phyloP scores from a whole-genome alignment of 2,113 vertebrate genomes.

The Gadus macrocephalus region DNA sequence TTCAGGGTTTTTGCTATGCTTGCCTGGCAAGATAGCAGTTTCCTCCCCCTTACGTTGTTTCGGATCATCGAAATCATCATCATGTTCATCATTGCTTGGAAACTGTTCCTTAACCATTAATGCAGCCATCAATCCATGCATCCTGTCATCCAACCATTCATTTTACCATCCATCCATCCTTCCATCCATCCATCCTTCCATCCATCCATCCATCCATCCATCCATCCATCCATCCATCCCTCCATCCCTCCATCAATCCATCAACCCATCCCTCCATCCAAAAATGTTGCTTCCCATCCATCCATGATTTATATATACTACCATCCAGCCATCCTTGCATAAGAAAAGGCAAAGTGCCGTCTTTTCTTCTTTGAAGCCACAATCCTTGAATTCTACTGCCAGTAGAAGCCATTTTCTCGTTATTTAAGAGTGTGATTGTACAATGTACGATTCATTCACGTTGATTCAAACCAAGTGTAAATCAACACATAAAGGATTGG shows the following conservation, averaged over 20 bases:
- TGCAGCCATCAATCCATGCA: constrained; percentile 28
- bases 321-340: constrained; percentile 31
- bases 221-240: neutral
- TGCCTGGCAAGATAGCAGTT: constrained; percentile 42
- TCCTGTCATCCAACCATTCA: constrained; percentile 16
- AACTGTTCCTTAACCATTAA: constrained; percentile 27
- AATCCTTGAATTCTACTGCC: constrained; percentile 45
- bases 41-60: constrained; percentile 1
- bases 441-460: neutral
- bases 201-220: constrained; percentile 20
- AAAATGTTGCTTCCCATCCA: constrained; percentile 40
- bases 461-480: neutral
- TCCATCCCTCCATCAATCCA: constrained; percentile 6
- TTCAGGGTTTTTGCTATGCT: constrained; percentile 49
- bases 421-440: no score
- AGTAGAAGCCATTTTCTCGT: no score
- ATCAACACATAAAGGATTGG: neutral
- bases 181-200: constrained; percentile 32
- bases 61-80: neutral
- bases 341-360: constrained; percentile 56
- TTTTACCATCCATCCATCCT: constrained; percentile 38
- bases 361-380: constrained; percentile 68
- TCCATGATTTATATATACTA: constrained; percentile 5
- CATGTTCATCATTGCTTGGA: constrained; percentile 32
- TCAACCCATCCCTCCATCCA: constrained; percentile 9